phyloP scores from a whole-genome alignment of 2,797 vertebrate species.

The Chaunax sp. region DNA sequence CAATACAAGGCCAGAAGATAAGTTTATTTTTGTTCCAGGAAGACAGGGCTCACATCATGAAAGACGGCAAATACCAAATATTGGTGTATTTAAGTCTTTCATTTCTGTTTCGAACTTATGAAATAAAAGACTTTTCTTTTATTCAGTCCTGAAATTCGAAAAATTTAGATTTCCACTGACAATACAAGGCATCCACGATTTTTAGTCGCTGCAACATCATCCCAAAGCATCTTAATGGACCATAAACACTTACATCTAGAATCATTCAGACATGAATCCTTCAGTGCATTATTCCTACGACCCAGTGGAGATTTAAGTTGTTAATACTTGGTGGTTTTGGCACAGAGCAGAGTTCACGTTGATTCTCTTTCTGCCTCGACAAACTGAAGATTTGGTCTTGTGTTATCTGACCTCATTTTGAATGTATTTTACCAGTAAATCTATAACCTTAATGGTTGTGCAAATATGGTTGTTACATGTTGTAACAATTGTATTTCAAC shows the following conservation, averaged over 20 bases:
- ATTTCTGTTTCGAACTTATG: conserved; percentile 3
- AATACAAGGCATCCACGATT: neutral
- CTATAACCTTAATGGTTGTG: conserved; percentile 69
- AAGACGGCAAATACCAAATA: conserved; percentile 58
- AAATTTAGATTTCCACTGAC: too few relatives aligned
- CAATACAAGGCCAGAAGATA: conserved; percentile 15
- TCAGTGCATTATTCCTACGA: conserved; percentile 29
- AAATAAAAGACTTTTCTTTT: neutral
- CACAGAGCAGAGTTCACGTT: conserved; percentile 26
- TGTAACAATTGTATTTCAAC: conserved; percentile 65
- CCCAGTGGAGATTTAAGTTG: conserved; percentile 41
- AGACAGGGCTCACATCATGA: neutral
- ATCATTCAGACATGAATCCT: conserved; percentile 8
- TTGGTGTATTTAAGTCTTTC: conserved; percentile 1
- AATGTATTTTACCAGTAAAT: conserved; percentile 76
- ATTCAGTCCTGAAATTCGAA: neutral
- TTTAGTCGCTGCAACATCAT: neutral
- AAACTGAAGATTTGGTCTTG: conserved; percentile 48
- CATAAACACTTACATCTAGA: neutral
- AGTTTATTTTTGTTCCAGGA: too few relatives aligned
- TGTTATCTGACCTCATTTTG: conserved; percentile 63
- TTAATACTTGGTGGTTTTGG: conserved; percentile 25
- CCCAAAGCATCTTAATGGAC: neutral
- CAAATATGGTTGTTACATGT: conserved; percentile 57
- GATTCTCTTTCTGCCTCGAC: conserved; percentile 42